Evolutionary conservation across 2,113 vertebrate species (phyloP), one percentile per base, ranked within the genome.

Genomic region (Ibidorhyncha struthersii): DNA sequence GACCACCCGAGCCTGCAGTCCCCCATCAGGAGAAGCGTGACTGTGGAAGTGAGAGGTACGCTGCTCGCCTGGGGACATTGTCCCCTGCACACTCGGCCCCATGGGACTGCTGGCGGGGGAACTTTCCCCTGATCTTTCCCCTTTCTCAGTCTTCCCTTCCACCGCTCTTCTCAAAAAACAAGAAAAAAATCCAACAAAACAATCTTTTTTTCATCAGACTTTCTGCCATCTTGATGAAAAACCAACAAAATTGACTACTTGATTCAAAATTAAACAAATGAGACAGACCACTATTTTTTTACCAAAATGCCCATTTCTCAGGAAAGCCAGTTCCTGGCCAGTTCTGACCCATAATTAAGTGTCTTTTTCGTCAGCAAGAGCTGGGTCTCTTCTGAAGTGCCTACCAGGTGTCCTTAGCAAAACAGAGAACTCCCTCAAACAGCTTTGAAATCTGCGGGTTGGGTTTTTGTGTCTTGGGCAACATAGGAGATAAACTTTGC

Each of bases 1-100:
- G 97, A 97, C 17, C 99, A 99, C 62, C 36, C 27, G 56, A 97
- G 98, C 12, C 96, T 98, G 47, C 97, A 86, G 25, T 34, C 91
- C 38, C 97, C 98, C 41, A 94, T 99, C 90, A 98, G 93, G 50
- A 98, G 98, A 77, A 98, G 95, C 62, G 98, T 99, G 90, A 93
- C 80, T 7, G 92, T 98, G 55, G 91, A 40, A 14, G 98, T 98
- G 18, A 87, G 95, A 95, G 98, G 98, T 98, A 87, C n/a, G 5
- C 27, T 10, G 29, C 30, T 49, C 10, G 2, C 63, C 38, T 7
- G 23, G n/a, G 69, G 55, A 61, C 34, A 9, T 23, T 38, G 45
- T 41, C 10, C 62, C 19, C 45, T 21, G 12, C 29, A 14, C n/a
- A 3, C 34, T 22, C 36, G 14, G 38, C 12, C 62, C 70, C 15